phyloP scores from a whole-genome alignment of 2,888 invertebrate genomes.

The Melinaea menophilus region DNA sequence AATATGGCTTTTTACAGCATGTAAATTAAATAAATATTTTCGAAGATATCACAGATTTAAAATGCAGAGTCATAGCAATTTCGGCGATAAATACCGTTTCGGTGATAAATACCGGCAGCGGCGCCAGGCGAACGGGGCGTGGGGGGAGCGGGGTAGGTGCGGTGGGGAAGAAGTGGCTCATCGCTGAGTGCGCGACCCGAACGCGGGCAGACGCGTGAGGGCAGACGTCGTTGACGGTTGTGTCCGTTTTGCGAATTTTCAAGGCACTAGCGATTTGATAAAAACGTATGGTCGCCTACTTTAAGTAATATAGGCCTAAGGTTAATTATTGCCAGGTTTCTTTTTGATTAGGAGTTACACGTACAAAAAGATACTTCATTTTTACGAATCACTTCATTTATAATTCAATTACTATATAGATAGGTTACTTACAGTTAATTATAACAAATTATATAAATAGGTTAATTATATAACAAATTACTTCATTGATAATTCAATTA shows the following conservation, averaged over 20 bases:
- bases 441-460: constrained; percentile 11
- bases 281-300: constrained; percentile 22
- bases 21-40: constrained; percentile 24
- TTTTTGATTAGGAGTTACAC: constrained; percentile 18
- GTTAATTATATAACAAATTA: constrained; percentile 17
- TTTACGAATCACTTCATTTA: constrained; percentile 17
- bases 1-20: constrained; percentile 25
- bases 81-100: constrained; percentile 23
- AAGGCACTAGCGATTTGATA: constrained; percentile 26
- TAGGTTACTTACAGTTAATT: constrained; percentile 10
- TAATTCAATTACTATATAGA: constrained; percentile 18
- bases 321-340: constrained; percentile 3
- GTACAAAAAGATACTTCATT: constrained; percentile 15
- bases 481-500: constrained; percentile 19
- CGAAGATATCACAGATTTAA: constrained; percentile 24
- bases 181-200: constrained; percentile 27
- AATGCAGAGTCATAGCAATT: constrained; percentile 24
- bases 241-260: constrained; percentile 26
- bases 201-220: constrained; percentile 25
- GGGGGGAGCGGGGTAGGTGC: constrained; percentile 22
- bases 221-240: constrained; percentile 17
- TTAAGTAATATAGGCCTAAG: constrained; percentile 14
- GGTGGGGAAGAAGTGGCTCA: constrained; percentile 24
- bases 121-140: constrained; percentile 24
- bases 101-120: constrained; percentile 22